Conservation (phyloP, 1,140 invertebrate genomes). For the Portunus trituberculatus region DNA sequence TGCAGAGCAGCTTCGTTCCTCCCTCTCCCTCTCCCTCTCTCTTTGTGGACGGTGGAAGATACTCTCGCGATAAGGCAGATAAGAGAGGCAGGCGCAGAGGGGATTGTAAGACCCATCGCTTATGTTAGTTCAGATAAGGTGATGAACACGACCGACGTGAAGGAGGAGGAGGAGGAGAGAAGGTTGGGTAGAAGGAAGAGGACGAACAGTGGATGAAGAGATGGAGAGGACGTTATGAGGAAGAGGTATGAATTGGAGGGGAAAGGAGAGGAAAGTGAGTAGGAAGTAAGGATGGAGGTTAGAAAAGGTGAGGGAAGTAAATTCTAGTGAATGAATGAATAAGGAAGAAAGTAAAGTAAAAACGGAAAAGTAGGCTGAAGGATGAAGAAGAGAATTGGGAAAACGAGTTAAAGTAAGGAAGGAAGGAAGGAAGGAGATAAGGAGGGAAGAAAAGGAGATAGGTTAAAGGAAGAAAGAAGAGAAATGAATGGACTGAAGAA, state of each 20-base stretch:
- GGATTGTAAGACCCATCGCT: slow-evolving; percentile 53
- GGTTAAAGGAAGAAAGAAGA: no score
- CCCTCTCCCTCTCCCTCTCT: not conserved
- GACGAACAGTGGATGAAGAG: not conserved
- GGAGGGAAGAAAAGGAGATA: no score
- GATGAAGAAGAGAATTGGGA: no score
- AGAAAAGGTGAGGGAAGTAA: no score
- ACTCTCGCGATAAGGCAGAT: slow-evolving; percentile 46
- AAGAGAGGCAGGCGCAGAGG: not conserved
- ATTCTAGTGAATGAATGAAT: no score
- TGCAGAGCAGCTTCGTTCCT: no score
- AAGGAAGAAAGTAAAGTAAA: no score
- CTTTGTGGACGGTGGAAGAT: slow-evolving; percentile 26
- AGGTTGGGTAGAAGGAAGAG: not conserved
- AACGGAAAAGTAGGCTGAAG: no score
- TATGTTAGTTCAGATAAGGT: slow-evolving; percentile 37
- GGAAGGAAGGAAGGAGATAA: no score
- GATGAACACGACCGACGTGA: not conserved
- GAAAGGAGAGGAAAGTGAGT: not conserved
- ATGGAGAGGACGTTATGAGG: not conserved
- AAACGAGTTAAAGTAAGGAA: no score
- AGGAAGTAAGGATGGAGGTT: not conserved
- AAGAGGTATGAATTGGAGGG: not conserved
- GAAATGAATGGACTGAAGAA: no score
- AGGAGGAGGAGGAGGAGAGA: not conserved